Evolutionary conservation across 2,888 invertebrate species (phyloP), one percentile per base, ranked within the genome.

Genomic region (Mesorhabditis belari): DNA sequence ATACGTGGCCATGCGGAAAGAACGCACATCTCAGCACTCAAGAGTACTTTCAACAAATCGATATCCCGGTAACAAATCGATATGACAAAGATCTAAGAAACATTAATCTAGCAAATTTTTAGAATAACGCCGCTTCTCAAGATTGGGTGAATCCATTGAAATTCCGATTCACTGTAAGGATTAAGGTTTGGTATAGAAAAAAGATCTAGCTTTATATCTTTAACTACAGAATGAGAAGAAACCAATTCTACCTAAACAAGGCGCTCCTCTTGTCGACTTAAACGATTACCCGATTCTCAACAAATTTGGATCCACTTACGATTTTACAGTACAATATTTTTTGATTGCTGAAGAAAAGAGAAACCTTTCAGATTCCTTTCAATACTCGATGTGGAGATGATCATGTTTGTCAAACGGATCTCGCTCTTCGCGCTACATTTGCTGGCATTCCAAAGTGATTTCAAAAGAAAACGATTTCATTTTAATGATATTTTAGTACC

Each of bases 301-400:
- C 57, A 67, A 68, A 56, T 65, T 69, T 25, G 71, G 69, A n/a
- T 66, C 73, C n/a, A 62, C 55, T 5, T 69, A 77, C 50, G 70
- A 71, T 23, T 79, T 77, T 61, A 53, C 49, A 44, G 69, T 69
- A 12, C 4, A 53, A 28, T 12, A 55, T 6, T 6, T 9, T 19
- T 6, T 19, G 6, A 19, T 19, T 6, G 12, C 17, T 17, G 12
- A 9, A 2, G 17, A 17, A 26, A 5, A 26, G 19, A n/a, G 19
- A n/a, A 5, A 5, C 56, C 4, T 25, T 67, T 52, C 67, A 75
- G 60, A 68, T 78, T 66, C 71, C 77, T 70, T 82, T 83, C 57
- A 80, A 83, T 64, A 84, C 83, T 68, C 78, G 82, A 35, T 84
- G 84, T 73, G 84, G 83, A 5, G 71, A 73, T 24, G 82, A 84